Evolutionary conservation across 1,140 invertebrate species (phyloP), one percentile per base, ranked within the genome.

Genomic region (Magallana angulata): DNA sequence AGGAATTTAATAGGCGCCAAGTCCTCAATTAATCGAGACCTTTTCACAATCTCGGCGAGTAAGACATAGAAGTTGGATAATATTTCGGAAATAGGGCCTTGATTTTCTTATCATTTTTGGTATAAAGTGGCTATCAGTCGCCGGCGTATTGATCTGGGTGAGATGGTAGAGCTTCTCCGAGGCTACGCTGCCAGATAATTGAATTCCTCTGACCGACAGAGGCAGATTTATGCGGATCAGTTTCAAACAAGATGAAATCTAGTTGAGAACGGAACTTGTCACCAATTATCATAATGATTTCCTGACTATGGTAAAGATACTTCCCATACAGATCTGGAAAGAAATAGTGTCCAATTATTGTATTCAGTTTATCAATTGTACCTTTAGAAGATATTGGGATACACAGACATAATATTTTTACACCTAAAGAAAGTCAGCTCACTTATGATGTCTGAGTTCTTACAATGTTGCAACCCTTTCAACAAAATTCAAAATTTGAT

Each of bases 171-270:
- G 68, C 68, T 30, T 24, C 36, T 48, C 36, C 8, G 11, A 30
- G 68, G 68, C 68, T 11, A 36, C 68, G 8, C 24, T 18, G 36
- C 24, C 68, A 76, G 68, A 76, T 76, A 76, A 76, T 76, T 76
- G 68, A 76, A 76, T 76, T 76, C 36, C 68, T 76, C 24, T 76
- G 68, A 30, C 68, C 68, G 68, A 76, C 36, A 24, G 68, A 30
- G 68, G 24, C 8, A 76, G 68, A 76, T 76, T 76, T 76, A 76
- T 12, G 68, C 11, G 68, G 68, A 76, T 76, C 68, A 76, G 68
- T 76, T 76, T 76, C 68, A 76, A 76, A 76, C 68, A 76, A 76
- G 68, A 76, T 76, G 68, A 76, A 76, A 76, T 76, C 24, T 30
- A 30, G 68, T 30, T 12, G 14, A 12, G 68, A 30, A 76, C 68